Percentiles rank a stretch among this genome's conserved stretches.
Evolutionary conservation across 2,797 vertebrate genomes (phyloP).

Genomic region (Eidolon dupreanum): DNA sequence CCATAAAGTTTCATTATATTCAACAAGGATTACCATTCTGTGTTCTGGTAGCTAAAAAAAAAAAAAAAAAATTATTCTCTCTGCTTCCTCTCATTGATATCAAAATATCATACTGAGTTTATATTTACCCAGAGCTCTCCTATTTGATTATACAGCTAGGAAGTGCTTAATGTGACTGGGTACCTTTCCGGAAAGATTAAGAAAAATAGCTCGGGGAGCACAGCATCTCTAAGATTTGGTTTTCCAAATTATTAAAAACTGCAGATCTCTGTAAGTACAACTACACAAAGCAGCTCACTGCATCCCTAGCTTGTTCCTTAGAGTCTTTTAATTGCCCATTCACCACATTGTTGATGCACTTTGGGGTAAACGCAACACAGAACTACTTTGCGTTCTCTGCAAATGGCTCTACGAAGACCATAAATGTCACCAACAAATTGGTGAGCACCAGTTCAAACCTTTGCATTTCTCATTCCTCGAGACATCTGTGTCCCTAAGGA

Average conservation of each 20-base stretch:
- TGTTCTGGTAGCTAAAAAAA: conserved; percentile 33
- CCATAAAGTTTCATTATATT: conserved; percentile 37
- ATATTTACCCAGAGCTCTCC: not conserved
- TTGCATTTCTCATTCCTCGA: not conserved
- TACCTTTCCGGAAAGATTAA: conserved; percentile 57
- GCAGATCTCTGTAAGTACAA: not conserved
- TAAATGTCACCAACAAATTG: conserved; percentile 12
- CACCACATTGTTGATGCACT: not conserved
- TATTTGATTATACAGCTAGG: not conserved
- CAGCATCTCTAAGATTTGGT: not conserved
- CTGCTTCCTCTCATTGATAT: conserved; percentile 7
- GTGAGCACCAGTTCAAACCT: not conserved
- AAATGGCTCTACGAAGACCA: conserved; percentile 20
- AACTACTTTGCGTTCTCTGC: not conserved
- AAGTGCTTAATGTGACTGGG: conserved; percentile 15
- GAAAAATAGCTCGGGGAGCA: conserved; percentile 24
- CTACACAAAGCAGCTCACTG: not conserved
- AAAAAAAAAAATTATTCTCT: not conserved
- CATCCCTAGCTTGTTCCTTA: not conserved
- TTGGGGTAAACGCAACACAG: not conserved
- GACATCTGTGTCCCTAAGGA: conserved; percentile 60
- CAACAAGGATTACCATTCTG: conserved; percentile 27
- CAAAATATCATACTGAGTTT: not conserved
- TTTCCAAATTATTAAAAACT: conserved; percentile 52
- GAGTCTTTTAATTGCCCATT: not conserved